phyloP scores from a whole-genome alignment of 2,797 vertebrate species.

The Phalanger gymnotis region DNA sequence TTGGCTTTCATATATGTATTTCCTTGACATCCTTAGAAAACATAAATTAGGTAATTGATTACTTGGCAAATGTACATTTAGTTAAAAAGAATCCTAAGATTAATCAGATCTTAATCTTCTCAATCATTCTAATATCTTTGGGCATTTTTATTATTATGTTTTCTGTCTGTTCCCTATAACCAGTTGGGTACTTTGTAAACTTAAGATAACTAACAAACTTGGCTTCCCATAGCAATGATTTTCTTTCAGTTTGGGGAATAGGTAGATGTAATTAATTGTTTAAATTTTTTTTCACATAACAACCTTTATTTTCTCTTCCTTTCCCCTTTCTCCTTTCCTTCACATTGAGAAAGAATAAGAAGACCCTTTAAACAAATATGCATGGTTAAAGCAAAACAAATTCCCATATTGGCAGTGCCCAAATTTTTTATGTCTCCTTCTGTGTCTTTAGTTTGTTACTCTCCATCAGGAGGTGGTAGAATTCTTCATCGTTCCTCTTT shows the following conservation, averaged over 20 bases:
- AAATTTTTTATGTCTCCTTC: background rate
- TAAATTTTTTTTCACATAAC: too few species aligned
- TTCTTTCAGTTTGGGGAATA: background rate
- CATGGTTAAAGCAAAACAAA: background rate
- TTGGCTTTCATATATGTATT: background rate
- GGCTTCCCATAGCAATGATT: background rate
- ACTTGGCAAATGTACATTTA: background rate
- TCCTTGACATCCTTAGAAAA: background rate
- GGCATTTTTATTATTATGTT: background rate
- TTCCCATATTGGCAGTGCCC: background rate
- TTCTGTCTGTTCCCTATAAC: background rate
- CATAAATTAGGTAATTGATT: background rate
- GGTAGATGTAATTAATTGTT: background rate
- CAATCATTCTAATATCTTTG: background rate
- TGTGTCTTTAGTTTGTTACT: background rate
- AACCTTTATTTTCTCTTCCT: background rate
- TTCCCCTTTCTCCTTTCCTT: background rate
- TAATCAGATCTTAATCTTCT: background rate
- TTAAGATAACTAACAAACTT: background rate
- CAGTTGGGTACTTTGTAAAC: background rate
- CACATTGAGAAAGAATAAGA: background rate
- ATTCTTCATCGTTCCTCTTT: background rate
- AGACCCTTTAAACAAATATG: background rate
- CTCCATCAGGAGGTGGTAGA: background rate
- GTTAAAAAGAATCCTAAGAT: background rate